These are phyloP conservation scores for Sphaerophoria taeniata DNA, from an alignment of 2,888 invertebrate genomes.

Conservation along the genomic window DNA sequence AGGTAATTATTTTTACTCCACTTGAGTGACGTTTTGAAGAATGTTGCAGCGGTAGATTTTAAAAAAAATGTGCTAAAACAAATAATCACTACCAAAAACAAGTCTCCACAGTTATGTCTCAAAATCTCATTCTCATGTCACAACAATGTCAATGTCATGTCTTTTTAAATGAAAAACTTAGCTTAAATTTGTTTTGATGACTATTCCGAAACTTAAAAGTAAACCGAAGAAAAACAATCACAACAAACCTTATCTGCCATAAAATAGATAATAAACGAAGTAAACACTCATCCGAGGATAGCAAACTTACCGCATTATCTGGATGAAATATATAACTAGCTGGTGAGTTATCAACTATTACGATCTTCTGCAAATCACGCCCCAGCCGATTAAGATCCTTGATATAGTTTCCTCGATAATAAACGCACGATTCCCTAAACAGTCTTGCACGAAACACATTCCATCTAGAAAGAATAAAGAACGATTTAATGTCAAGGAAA, in stretches of 20 bases:
- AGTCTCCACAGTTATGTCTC: too few relatives aligned
- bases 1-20: too few relatives aligned
- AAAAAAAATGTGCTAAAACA: too few relatives aligned
- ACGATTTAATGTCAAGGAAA: not conserved
- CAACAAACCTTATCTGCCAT: too few relatives aligned
- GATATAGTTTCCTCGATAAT: conserved; percentile 99
- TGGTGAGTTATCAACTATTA: conserved; percentile 99
- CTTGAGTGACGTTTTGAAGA: too few relatives aligned
- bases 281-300: conserved; percentile 5
- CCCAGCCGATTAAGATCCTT: conserved; percentile 99
- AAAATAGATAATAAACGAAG: not conserved
- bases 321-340: conserved; percentile 99
- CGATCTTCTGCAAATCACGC: conserved; percentile 96
- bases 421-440: conserved; percentile 99
- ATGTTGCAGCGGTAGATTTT: too few relatives aligned
- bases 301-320: conserved; percentile 96
- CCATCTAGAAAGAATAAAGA: conserved; percentile 86
- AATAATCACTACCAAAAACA: too few relatives aligned
- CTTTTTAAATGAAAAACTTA: too few relatives aligned
- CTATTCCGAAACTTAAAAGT: not conserved
- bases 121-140: too few relatives aligned
- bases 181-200: too few relatives aligned
- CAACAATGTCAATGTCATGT: too few relatives aligned
- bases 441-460: conserved; percentile 97
- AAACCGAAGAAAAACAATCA: not conserved